Conservation (phyloP, 2,797 vertebrate species). For the Schizothorax lantsangensis region DNA sequence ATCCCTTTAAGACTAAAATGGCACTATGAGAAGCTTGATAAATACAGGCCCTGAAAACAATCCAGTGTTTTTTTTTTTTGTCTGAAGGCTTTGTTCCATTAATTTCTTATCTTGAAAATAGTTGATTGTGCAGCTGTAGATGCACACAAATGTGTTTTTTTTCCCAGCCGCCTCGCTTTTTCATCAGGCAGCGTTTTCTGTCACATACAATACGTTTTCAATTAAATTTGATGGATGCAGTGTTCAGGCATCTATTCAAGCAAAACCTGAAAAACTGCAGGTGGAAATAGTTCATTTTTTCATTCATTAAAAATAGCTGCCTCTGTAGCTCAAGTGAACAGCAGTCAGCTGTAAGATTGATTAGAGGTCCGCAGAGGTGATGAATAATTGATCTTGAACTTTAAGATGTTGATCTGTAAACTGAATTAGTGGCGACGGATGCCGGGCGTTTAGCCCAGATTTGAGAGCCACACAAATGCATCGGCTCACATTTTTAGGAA, state of each 20-base stretch:
- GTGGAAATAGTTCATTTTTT: background rate
- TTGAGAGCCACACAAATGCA: no score
- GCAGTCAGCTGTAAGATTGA: slow-evolving; percentile 13
- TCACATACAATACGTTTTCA: background rate
- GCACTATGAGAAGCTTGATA: no score
- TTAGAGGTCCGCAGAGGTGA: slow-evolving; percentile 21
- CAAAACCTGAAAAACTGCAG: background rate
- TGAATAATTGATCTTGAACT: slow-evolving; percentile 51
- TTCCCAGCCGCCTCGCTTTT: background rate
- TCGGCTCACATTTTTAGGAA: background rate
- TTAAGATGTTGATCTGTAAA: slow-evolving; percentile 47
- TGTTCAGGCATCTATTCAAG: background rate
- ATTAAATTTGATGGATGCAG: background rate
- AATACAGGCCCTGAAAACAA: background rate
- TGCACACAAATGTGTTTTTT: background rate
- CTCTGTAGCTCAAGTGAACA: background rate
- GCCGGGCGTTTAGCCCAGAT: background rate
- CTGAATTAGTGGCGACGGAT: background rate
- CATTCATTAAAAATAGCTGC: background rate
- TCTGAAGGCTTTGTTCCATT: slow-evolving; percentile 10
- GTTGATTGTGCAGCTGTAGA: background rate
- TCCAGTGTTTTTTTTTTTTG: background rate
- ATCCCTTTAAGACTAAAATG: no score
- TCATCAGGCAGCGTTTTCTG: background rate
- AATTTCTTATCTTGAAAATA: background rate